phyloP scores from a whole-genome alignment of 2,888 invertebrate genomes.

The Trichopria drosophilae region DNA sequence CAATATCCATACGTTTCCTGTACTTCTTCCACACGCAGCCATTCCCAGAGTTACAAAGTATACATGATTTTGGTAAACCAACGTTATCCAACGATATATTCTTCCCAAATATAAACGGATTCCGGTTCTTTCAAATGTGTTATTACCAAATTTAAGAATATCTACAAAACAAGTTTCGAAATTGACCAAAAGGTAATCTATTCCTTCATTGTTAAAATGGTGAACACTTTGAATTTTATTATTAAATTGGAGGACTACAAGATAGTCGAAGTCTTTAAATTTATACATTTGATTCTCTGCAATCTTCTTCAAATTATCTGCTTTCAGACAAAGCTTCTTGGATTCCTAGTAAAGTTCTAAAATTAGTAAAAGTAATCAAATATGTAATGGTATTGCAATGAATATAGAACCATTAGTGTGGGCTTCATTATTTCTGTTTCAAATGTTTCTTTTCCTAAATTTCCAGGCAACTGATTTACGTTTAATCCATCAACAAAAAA shows the following conservation, averaged over 20 bases:
- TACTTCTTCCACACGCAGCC: slow-evolving; percentile 45
- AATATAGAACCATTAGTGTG: too few relatives aligned
- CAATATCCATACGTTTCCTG: slow-evolving; percentile 59
- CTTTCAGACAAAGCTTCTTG: too few relatives aligned
- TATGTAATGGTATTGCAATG: too few relatives aligned
- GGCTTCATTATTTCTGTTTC: too few relatives aligned
- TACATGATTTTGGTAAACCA: slow-evolving; percentile 47
- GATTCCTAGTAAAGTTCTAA: too few relatives aligned
- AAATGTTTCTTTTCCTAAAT: too few relatives aligned
- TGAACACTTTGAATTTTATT: slow-evolving; percentile 45
- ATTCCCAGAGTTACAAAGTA: slow-evolving; percentile 55
- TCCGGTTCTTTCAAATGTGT: slow-evolving; percentile 44
- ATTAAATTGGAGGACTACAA: slow-evolving; percentile 49
- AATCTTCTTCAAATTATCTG: slow-evolving; percentile 27
- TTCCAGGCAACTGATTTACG: too few relatives aligned
- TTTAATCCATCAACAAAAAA: too few relatives aligned
- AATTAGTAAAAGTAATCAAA: too few relatives aligned
- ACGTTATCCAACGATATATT: slow-evolving; percentile 58
- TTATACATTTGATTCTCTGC: slow-evolving; percentile 57
- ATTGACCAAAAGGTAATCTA: slow-evolving; percentile 56
- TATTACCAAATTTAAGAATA: slow-evolving; percentile 57
- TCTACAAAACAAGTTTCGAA: slow-evolving; percentile 57
- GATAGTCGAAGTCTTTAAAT: slow-evolving; percentile 60
- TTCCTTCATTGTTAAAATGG: slow-evolving; percentile 47
- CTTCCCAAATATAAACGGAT: slow-evolving; percentile 57